Evolutionary conservation across 2,888 invertebrate species (phyloP).

Genomic region (Mylabris sibirica): DNA sequence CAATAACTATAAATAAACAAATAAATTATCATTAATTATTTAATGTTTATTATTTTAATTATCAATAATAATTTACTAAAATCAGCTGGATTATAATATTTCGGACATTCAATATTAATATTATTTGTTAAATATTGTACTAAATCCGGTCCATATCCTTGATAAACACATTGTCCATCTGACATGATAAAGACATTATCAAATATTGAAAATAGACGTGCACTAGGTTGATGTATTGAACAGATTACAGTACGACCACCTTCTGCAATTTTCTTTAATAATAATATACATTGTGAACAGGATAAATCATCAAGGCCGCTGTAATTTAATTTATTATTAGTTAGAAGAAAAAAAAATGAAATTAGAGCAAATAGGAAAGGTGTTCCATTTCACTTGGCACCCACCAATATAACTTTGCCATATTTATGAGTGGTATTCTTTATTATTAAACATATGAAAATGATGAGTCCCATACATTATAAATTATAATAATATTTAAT

Average conservation of each 20-base stretch:
- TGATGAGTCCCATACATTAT: too few relatives aligned
- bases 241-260: constrained; percentile 92
- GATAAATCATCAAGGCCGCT: constrained; percentile 93
- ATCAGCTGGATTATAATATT: constrained; percentile 95
- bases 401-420: too few relatives aligned
- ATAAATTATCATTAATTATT: constrained; percentile 22
- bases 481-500: too few relatives aligned
- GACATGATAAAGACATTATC: constrained; percentile 91
- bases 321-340: constrained; percentile 48
- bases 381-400: too few relatives aligned
- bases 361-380: too few relatives aligned
- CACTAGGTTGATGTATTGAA: constrained; percentile 96
- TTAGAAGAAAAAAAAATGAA: background rate
- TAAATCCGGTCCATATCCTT: constrained; percentile 79
- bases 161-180: constrained; percentile 88
- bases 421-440: too few relatives aligned
- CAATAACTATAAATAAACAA: constrained; percentile 71
- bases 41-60: constrained; percentile 10
- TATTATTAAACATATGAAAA: too few relatives aligned
- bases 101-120: constrained; percentile 82
- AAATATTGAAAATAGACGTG: constrained; percentile 88
- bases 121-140: constrained; percentile 82
- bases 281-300: constrained; percentile 84
- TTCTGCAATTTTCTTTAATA: constrained; percentile 83
- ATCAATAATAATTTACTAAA: constrained; percentile 71